These are phyloP conservation scores for Drosophila putrida DNA, from an alignment of 2,888 invertebrate species.

Conservation along the genomic window DNA sequence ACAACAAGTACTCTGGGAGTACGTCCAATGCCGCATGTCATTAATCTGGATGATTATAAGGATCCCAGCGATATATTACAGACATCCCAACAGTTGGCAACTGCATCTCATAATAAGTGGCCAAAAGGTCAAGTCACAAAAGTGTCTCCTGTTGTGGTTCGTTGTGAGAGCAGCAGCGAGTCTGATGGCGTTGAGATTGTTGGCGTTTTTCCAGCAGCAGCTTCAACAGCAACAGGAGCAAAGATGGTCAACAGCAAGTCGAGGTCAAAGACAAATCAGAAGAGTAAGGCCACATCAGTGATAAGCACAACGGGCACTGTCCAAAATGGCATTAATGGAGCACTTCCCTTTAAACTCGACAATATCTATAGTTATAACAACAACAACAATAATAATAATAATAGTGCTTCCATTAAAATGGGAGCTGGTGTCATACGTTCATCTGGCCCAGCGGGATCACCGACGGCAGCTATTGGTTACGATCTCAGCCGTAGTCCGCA, in stretches of 20 bases:
- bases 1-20: conserved; percentile 32
- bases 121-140: conserved; percentile 21
- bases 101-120: conserved; percentile 39
- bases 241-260: conserved; percentile 7
- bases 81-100: conserved; percentile 82
- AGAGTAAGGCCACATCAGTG: conserved; percentile 44
- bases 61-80: conserved; percentile 83
- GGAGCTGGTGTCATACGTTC: conserved; percentile 37
- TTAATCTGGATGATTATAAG: conserved; percentile 84
- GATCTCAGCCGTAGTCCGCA: conserved; percentile 51
- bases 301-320: conserved; percentile 30
- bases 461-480: conserved; percentile 21
- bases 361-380: conserved; percentile 59
- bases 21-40: conserved; percentile 77
- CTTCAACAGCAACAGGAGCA: conserved; percentile 8
- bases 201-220: conserved; percentile 78
- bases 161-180: conserved; percentile 83
- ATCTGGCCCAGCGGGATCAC: conserved; percentile 1
- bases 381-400: conserved; percentile 9
- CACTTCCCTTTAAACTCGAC: conserved; percentile 46
- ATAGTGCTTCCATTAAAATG: conserved; percentile 3
- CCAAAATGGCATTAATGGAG: conserved; percentile 40
- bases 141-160: conserved; percentile 29
- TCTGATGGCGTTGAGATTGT: conserved; percentile 85
- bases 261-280: conserved; percentile 49